Base-by-base conservation (phyloP, 2,113 vertebrate species). In the Misgurnus anguillicaudatus region DNA sequence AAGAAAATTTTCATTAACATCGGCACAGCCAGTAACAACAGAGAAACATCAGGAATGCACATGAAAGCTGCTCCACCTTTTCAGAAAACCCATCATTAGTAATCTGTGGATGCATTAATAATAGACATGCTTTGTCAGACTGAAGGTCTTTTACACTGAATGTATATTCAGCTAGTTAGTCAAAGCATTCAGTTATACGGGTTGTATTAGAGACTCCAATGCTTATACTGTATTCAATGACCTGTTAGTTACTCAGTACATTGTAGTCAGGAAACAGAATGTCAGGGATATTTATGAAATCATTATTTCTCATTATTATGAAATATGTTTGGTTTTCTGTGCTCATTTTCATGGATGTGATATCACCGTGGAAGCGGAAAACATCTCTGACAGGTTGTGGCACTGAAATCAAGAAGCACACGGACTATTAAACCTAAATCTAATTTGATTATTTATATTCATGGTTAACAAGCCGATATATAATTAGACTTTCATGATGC, bases 271-370 rank as follows among this genome's bases (percentile, higher is more conserved):
- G n/a, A 6, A 77, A 79, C 16, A 47, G 4, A 78, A 85, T 87
- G 48, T 64, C 77, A 86, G 47, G 80, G 76, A 74, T 72, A 73
- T 87, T 81, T 71, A 84, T 39, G 82, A 74, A 81, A 77, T 80
- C 82, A 77, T 85, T 77, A 89, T 84, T 87, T 82, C 79, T 85
- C 81, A 89, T 84, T 87, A 87, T 79, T 82, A 74, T 80, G 58
- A 75, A 62, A 75, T 62, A 13, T 63, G 58, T 47, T 74, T 61
- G 19, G 7, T 42, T 53, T 6, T n/a, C 21, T n/a, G 48, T 60
- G 71, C 53, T 45, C 51, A 74, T 19, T 47, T 10, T 60, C 63
- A 57, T 73, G 77, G 67, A 63, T 48, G 68, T 57, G 39, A 51
- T 58, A 57, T 66, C 48, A 55, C 13, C 61, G 38, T 31, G 4